Evolutionary conservation across 2,113 vertebrate species (phyloP).

Genomic region (Pitta sordida): DNA sequence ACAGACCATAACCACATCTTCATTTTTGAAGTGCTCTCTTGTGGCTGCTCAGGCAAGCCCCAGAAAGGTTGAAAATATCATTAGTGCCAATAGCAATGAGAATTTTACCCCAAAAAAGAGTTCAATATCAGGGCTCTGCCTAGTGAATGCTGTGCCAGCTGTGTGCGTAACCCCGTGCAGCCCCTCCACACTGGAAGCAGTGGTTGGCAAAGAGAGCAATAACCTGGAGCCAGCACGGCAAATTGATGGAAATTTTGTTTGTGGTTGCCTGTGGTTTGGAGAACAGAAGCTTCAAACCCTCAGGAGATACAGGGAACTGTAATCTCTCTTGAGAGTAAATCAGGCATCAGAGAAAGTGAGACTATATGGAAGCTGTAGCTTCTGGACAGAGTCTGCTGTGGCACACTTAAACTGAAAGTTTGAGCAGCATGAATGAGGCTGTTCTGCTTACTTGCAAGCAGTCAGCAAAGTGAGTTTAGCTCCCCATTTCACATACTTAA

Average conservation of each 20-base stretch:
- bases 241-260: background rate
- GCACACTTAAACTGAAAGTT: background rate
- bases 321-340: slow-evolving; percentile 39
- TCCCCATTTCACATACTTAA: background rate
- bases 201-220: background rate
- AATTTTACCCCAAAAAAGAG: background rate
- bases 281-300: slow-evolving; percentile 47
- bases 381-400: background rate
- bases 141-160: background rate
- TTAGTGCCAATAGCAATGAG: background rate
- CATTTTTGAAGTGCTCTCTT: background rate
- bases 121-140: background rate
- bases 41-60: background rate
- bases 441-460: background rate
- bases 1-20: background rate
- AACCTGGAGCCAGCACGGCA: background rate
- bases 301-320: background rate
- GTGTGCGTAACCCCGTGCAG: accelerated
- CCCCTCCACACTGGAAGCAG: accelerated
- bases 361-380: background rate
- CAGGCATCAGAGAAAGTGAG: background rate
- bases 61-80: background rate
- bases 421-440: background rate
- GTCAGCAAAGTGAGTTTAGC: background rate
- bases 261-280: slow-evolving; percentile 10